phyloP scores from a whole-genome alignment of 2,113 vertebrate genomes.

The Hemiprocne comata region DNA sequence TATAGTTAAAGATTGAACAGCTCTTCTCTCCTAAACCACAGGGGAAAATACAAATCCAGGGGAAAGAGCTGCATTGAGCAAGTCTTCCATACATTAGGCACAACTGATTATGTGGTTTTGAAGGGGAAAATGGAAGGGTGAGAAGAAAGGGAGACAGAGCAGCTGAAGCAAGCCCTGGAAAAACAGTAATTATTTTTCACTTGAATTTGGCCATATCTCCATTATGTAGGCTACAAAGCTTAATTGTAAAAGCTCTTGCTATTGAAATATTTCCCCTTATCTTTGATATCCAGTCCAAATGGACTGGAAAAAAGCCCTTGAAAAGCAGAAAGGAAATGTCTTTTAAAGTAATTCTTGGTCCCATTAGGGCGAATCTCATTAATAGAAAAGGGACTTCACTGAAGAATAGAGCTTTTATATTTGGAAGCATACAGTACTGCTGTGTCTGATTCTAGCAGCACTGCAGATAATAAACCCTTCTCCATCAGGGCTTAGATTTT shows the following conservation, averaged over 20 bases:
- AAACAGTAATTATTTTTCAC: conserved; percentile 64
- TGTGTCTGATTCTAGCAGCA: conserved; percentile 21
- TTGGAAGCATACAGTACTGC: conserved; percentile 5
- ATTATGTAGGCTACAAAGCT: conserved; percentile 52
- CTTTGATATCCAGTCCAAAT: conserved; percentile 65
- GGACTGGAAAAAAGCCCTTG: conserved; percentile 43
- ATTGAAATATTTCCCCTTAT: conserved; percentile 65
- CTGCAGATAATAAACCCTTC: conserved; percentile 42
- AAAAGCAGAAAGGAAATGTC: conserved; percentile 62
- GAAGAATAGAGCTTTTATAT: conserved; percentile 61
- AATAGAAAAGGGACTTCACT: conserved; percentile 54
- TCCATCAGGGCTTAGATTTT: background rate
- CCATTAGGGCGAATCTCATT: conserved; percentile 62
- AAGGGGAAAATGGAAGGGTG: background rate
- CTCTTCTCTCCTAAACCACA: background rate
- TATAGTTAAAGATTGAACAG: background rate
- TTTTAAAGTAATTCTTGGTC: conserved; percentile 61
- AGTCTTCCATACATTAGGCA: background rate
- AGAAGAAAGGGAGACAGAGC: background rate
- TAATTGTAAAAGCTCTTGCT: conserved; percentile 60
- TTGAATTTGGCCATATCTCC: conserved; percentile 55
- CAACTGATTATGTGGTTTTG: background rate
- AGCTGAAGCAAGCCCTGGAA: conserved; percentile 1
- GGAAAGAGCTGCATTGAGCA: background rate
- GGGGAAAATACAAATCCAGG: background rate